A percentile compares a stretch with the other conserved stretches of the same genome.
Evolutionary conservation across 2,797 vertebrate genomes (phyloP).

Genomic region (Sternarchorhynchus goeldii): DNA sequence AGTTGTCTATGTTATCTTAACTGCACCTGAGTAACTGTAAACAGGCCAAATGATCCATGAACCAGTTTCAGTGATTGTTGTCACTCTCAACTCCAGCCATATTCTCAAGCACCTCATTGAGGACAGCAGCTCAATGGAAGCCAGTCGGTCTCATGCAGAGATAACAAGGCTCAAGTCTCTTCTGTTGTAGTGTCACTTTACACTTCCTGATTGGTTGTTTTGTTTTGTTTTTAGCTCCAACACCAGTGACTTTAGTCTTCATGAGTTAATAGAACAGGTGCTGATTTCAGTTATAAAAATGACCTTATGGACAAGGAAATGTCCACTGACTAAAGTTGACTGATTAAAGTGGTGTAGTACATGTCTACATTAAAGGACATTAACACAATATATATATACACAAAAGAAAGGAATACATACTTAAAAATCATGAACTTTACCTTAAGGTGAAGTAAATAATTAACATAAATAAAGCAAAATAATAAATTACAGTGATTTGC

Average conservation of each 20-base stretch:
- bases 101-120: not conserved
- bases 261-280: no score
- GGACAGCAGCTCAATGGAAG: not conserved
- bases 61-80: not conserved
- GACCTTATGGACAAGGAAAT: slow-evolving; percentile 4
- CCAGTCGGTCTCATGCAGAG: no score
- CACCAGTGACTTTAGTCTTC: not conserved
- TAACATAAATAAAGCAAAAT: slow-evolving; percentile 27
- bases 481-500: not conserved
- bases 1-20: slow-evolving; percentile 27
- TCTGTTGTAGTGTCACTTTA: not conserved
- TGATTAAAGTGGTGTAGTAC: not conserved
- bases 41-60: not conserved
- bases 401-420: not conserved
- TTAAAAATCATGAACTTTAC: slow-evolving; percentile 4
- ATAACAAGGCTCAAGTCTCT: no score
- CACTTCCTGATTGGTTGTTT: not conserved
- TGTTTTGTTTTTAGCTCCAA: no score
- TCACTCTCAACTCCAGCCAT: not conserved
- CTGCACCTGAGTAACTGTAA: not conserved
- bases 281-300: not conserved
- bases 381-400: not conserved
- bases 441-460: not conserved
- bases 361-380: not conserved
- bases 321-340: not conserved